Base-by-base conservation (phyloP, 2,797 vertebrate genomes). In the Hippocampus kuda region DNA sequence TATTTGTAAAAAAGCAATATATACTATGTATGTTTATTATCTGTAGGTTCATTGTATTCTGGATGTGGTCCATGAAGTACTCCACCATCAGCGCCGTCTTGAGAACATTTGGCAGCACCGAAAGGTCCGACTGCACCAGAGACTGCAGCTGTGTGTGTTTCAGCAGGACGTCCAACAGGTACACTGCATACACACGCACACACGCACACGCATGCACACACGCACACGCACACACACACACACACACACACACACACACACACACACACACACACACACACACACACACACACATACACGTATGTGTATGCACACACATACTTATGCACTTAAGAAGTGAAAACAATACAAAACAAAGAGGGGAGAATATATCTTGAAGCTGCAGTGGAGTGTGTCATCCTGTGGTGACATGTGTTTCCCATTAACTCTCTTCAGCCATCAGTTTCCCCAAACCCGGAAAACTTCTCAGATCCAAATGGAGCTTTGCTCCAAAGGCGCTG, bases 91-190 rank as follows among this genome's bases (percentile, higher is more conserved):
- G 87, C 86, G 97, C 61, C 92, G 94, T 16, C 89, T 99, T 1
- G 97, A 99, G 82, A 96, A 93, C 77, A 96, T 99, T 78, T 99
- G 97, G 96, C 96, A 98, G 77, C 95, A 97, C 83, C 92, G 97
- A 66, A 98, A 98, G 68, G 95, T 98, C 71, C 93, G 97, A 68
- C 90, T 99, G 57, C 97, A 99, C 81, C 97, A 99, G 88, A 88
- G 97, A 69, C 92, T 99, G 70, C 96, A 99, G 89, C 94, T 99
- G 79, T 98, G 96, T 15, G 97, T 98, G 76, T 99, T 99, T 86
- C 96, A 99, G 85, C 97, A 99, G 79, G 97, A 98, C 0, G 97
- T 99, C 51, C 95, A 98, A 73, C 97, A 99, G 96, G 97, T 98
- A 68, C 57, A 38, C 22, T 26, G 26, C 20, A 34, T 54, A 49